These are phyloP conservation scores for Colius striatus DNA, from an alignment of 2,113 vertebrate species.

Conservation along the genomic window DNA sequence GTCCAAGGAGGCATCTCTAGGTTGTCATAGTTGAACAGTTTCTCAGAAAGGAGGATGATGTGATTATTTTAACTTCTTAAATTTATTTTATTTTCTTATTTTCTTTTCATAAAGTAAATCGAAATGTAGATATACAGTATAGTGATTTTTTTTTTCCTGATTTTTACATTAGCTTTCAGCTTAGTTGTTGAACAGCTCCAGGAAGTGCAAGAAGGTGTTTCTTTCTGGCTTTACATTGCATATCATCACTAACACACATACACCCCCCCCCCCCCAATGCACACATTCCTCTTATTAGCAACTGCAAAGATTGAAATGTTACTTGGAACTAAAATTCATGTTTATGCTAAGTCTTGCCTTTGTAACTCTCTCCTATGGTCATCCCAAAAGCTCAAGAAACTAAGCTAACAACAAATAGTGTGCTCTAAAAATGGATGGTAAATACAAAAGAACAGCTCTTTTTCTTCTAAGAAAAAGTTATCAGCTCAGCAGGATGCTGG, in stretches of 20 bases:
- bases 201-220: background rate
- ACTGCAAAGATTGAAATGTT: background rate
- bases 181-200: background rate
- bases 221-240: background rate
- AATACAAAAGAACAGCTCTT: background rate
- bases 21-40: background rate
- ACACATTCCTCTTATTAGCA: background rate
- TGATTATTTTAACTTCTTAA: slow-evolving; percentile 9
- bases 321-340: background rate
- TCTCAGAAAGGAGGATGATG: background rate
- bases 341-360: background rate
- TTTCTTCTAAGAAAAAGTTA: slow-evolving; percentile 50
- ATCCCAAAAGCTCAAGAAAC: background rate
- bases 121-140: background rate
- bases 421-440: background rate
- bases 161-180: slow-evolving; percentile 13
- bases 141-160: background rate
- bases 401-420: background rate
- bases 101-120: background rate
- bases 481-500: slow-evolving; percentile 19
- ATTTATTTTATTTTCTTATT: background rate
- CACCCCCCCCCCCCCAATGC: background rate
- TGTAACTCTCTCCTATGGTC: background rate
- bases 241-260: background rate
- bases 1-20: background rate